Evolutionary conservation across 2,888 invertebrate genomes (phyloP), one percentile per base, ranked within the genome.

Genomic region (Eudemis profundana): DNA sequence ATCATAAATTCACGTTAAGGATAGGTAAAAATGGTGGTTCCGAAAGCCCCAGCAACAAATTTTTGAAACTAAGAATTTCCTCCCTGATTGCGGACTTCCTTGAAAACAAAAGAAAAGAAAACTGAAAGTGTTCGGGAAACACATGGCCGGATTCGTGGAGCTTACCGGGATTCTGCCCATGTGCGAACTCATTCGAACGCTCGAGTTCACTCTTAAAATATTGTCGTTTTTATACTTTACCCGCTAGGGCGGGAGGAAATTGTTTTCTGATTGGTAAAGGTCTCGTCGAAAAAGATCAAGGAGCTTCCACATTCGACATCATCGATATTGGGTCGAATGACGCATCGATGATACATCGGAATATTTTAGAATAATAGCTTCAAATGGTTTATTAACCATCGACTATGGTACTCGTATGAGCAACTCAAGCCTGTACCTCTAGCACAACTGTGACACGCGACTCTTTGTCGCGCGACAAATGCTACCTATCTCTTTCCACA

Each of bases 231-330:
- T 64, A 60, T 59, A 67, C 64, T 64, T 67, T 40, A 27, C 38
- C 51, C 44, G 23, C 33, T 47, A 44, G 23, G 59, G 64, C 42
- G 57, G 27, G 65, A 74, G 73, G 72, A 76, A 80, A 78, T 80
- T 74, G 75, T 74, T 77, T 78, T 76, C 73, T 77, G 79, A 78
- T 80, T 77, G 75, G 69, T 68, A 67, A 69, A 75, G 68, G 72
- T 69, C 23, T 38, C 46, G 53, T 51, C 38, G 51, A 46, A 21
- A 27, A 27, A 61, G 66, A 68, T 65, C 68, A 66, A 68, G 42
- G 17, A 21, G 53, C 42, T 64, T 56, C 49, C 36, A n/a, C 38
- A 54, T 67, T 65, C 50, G 47, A 42, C 33, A 17, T 47, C 36
- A 42, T 57, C 23, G 50, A 50, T 63, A 57, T 67, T 54, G 33